Conservation (phyloP, 2,113 vertebrate genomes). For the Apteryx owenii region DNA sequence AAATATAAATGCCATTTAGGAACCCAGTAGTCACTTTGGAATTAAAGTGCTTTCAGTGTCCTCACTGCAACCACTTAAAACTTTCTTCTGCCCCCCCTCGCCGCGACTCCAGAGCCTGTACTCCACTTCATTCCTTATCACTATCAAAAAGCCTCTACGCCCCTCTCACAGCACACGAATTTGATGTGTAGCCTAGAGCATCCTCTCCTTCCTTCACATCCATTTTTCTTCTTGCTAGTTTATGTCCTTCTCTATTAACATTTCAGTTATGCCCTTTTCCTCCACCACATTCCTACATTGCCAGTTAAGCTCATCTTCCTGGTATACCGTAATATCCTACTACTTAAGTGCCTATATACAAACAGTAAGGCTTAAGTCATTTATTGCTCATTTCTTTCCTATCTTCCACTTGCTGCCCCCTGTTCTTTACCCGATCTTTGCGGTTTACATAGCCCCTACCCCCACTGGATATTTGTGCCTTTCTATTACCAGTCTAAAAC, state of each 20-base stretch:
- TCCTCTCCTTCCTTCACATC: constrained; percentile 5
- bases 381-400: neutral
- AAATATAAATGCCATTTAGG: neutral
- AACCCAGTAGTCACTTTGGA: neutral
- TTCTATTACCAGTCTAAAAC: neutral
- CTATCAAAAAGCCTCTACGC: neutral
- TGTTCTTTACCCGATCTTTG: too few relatives aligned
- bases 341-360: neutral
- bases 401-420: neutral
- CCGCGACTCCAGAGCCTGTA: accelerated
- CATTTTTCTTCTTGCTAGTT: neutral
- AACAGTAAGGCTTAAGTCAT: neutral
- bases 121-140: neutral
- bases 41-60: accelerated
- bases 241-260: constrained; percentile 4
- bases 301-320: neutral
- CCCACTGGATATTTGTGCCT: neutral
- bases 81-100: neutral
- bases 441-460: neutral
- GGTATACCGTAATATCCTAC: neutral
- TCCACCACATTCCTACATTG: neutral
- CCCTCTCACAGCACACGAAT: neutral
- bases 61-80: neutral
- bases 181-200: neutral
- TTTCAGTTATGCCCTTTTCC: accelerated